A percentile compares a stretch with the other conserved stretches of the same genome.
These are phyloP conservation scores for Gallinago solitaria DNA, from an alignment of 2,797 vertebrate genomes.

Conservation along the genomic window DNA sequence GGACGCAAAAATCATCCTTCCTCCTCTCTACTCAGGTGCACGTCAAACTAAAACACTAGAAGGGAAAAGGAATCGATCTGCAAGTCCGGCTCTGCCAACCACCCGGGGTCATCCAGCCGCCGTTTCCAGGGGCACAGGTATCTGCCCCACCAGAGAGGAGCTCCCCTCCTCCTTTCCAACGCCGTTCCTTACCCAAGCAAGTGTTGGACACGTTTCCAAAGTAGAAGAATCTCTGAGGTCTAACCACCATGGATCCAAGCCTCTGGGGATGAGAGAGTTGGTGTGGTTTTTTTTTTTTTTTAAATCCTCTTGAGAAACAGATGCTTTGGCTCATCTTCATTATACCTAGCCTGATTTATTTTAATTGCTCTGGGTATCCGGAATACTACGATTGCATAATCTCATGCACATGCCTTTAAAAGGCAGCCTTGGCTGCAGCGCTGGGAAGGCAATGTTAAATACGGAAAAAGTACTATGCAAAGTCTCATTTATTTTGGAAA, in stretches of 20 bases:
- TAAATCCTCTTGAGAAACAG: constrained; percentile 68
- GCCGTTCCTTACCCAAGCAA: neutral
- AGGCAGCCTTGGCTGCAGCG: constrained; percentile 59
- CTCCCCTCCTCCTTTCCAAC: neutral
- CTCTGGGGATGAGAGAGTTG: constrained; percentile 1
- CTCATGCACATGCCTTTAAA: constrained; percentile 66
- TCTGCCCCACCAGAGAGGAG: neutral
- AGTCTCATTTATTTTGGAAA: constrained; percentile 67
- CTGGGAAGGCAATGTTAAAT: constrained; percentile 55
- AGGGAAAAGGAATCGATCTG: neutral
- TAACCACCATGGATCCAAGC: neutral
- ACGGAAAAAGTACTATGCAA: constrained; percentile 48
- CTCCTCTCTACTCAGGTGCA: neutral
- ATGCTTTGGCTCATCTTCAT: constrained; percentile 70
- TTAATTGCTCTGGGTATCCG: constrained; percentile 66
- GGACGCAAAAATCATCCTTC: neutral
- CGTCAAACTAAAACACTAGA: neutral
- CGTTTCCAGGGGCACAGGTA: neutral
- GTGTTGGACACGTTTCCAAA: neutral
- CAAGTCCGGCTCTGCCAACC: neutral
- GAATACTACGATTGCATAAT: constrained; percentile 66
- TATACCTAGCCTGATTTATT: constrained; percentile 73
- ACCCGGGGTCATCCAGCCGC: rapidly evolving
- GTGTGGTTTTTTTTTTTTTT: neutral
- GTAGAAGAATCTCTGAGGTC: constrained; percentile 15